phyloP scores from a whole-genome alignment of 2,113 vertebrate species.

The Pampusana beccarii region DNA sequence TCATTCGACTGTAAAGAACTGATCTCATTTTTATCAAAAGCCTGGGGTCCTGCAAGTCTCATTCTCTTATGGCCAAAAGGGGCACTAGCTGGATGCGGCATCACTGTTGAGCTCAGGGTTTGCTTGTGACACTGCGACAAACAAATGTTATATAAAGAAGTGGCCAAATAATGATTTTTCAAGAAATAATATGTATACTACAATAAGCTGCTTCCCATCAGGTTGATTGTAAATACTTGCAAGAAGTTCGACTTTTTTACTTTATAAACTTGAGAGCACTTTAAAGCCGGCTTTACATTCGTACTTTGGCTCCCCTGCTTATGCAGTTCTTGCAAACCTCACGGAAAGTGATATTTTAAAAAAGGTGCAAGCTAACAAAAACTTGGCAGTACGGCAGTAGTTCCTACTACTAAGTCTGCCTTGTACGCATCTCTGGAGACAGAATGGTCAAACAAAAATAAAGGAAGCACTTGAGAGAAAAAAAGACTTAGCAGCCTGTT shows the following conservation, averaged over 20 bases:
- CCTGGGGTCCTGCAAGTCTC: constrained; percentile 90
- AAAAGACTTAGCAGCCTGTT: not conserved
- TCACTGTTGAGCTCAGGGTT: constrained; percentile 89
- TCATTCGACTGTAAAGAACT: constrained; percentile 86
- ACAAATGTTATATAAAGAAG: not conserved
- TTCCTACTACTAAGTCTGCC: not conserved
- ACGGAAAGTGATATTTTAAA: not conserved
- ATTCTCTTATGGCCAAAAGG: constrained; percentile 94
- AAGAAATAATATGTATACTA: not conserved
- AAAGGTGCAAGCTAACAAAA: not conserved
- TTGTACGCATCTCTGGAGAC: not conserved
- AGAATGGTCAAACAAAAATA: not conserved
- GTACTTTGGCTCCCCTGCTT: not conserved
- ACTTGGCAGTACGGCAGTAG: not conserved
- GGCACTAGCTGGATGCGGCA: constrained; percentile 94
- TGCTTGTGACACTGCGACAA: constrained; percentile 94
- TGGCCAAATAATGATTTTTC: rapidly evolving
- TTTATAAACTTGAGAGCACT: not conserved
- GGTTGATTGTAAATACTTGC: not conserved
- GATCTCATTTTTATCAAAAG: constrained; percentile 93
- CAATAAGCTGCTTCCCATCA: not conserved
- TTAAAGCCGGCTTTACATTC: not conserved
- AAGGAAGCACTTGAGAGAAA: not conserved
- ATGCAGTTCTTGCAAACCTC: not conserved
- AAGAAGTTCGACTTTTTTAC: not conserved